Evolutionary conservation across 2,888 invertebrate genomes (phyloP).

Genomic region (Hydrotaea diabolus): DNA sequence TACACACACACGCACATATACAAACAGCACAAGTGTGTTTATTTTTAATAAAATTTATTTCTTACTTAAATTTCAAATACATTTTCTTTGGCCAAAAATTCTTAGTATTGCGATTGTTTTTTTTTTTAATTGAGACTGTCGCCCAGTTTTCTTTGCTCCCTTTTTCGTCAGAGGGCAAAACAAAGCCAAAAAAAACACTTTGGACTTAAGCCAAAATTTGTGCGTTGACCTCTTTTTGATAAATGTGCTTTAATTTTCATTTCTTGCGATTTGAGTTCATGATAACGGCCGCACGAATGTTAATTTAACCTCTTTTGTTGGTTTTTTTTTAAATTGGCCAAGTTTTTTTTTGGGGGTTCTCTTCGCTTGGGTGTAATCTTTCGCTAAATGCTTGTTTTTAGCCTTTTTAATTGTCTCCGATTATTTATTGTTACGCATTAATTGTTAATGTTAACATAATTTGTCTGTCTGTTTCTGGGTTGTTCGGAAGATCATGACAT

Average conservation of each 20-base stretch:
- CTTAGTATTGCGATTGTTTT: slow-evolving; percentile 40
- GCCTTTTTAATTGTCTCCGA: slow-evolving; percentile 76
- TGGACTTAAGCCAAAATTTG: slow-evolving; percentile 51
- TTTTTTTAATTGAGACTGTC: no score
- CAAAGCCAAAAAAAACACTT: no score
- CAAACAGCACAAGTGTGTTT: no score
- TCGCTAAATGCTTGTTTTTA: slow-evolving; percentile 77
- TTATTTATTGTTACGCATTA: slow-evolving; percentile 77
- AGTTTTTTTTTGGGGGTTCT: no score
- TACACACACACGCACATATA: no score
- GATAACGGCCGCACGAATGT: slow-evolving; percentile 34
- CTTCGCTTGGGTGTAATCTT: slow-evolving; percentile 12
- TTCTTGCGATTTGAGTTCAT: slow-evolving; percentile 46
- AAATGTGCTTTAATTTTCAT: slow-evolving; percentile 56
- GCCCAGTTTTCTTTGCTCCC: slow-evolving; percentile 30
- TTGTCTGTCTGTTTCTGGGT: slow-evolving; percentile 20
- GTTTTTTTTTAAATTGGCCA: no score
- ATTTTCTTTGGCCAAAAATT: slow-evolving; percentile 39
- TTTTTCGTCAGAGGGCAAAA: not conserved
- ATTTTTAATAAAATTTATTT: no score
- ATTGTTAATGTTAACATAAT: slow-evolving; percentile 67
- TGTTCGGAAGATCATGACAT: slow-evolving; percentile 48
- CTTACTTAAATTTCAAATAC: not conserved
- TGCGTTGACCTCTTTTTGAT: slow-evolving; percentile 60
- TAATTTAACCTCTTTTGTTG: slow-evolving; percentile 26